Evolutionary conservation across 2,113 vertebrate genomes (phyloP), one percentile per base, ranked within the genome.

Genomic region (Barbus barbus): DNA sequence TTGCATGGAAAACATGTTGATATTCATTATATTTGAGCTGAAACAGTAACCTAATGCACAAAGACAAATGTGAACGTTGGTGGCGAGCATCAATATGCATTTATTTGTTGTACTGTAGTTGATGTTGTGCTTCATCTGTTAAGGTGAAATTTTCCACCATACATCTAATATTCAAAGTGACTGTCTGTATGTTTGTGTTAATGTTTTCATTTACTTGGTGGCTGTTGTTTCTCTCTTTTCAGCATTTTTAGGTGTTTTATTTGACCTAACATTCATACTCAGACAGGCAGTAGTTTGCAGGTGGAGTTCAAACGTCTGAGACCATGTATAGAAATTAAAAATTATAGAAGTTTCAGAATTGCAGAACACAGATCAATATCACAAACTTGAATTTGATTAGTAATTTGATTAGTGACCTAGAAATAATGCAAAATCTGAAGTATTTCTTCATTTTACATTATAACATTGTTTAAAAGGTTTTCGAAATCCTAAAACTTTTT

Each of bases 1-100:
- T 44, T 93, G 92, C 91, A 94, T 93, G 91, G 87, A 86, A 28
- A 51, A 82, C 36, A 67, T 78, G 81, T 86, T 36, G 28, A 73
- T 84, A 56, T 60, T 33, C 24, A n/a, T 26, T 79, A 69, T 80
- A 67, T 76, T 69, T 85, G 51, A 67, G 24, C 24, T 16, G 18
- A 74, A 48, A 65, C 16, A 26, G 56, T 81, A 51, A 80, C 2
- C 12, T 73, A 51, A 33, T 72, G 24, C 58, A 36, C 24, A 56
- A 56, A 71, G 74, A 65, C 28, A 38, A n/a, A 6, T 80, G 26
- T 2, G 33, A 71, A 71, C 9, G 1, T 71, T 69, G 26, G 14
- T 26, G 33, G 12, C 22, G 14, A 51, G 28, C 22, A 36, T 18
- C 22, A 78, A 22, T 72, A 6, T 82, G 53, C 76, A 56, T 72